Conservation (phyloP, 2,797 vertebrate genomes). For the Morelia viridis region DNA sequence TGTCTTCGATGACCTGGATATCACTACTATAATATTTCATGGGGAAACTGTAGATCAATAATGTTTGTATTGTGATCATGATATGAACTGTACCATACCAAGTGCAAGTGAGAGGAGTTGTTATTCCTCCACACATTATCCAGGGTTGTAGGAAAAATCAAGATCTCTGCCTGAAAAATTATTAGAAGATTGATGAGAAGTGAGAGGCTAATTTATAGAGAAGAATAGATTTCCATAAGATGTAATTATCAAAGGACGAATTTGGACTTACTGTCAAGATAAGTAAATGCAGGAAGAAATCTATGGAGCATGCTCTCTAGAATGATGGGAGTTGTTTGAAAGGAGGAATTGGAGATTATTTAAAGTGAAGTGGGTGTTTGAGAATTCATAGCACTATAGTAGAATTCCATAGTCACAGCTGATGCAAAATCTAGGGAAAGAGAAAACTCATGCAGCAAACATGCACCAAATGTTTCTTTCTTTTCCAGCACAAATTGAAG, state of each 20-base stretch:
- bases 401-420: neutral
- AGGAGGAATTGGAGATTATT: neutral
- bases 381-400: neutral
- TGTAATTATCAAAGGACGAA: constrained; percentile 15
- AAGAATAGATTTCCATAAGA: constrained; percentile 1
- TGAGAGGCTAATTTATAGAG: constrained; percentile 21
- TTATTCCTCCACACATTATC: constrained; percentile 3
- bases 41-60: constrained; percentile 9
- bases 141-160: constrained; percentile 13
- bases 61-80: constrained; percentile 1
- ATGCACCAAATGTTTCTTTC: constrained; percentile 61
- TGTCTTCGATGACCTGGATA: neutral
- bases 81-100: neutral
- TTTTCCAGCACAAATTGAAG: constrained; percentile 98
- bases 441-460: constrained; percentile 24
- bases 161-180: constrained; percentile 1
- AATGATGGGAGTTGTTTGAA: neutral
- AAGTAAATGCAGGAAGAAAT: neutral
- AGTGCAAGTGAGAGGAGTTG: neutral
- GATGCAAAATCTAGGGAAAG: constrained; percentile 40
- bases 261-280: neutral
- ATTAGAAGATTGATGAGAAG: constrained; percentile 16
- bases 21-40: neutral
- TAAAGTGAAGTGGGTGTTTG: constrained; percentile 20
- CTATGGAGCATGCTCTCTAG: neutral